phyloP scores from a whole-genome alignment of 2,888 invertebrate genomes.

The Watsonalla cultraria region DNA sequence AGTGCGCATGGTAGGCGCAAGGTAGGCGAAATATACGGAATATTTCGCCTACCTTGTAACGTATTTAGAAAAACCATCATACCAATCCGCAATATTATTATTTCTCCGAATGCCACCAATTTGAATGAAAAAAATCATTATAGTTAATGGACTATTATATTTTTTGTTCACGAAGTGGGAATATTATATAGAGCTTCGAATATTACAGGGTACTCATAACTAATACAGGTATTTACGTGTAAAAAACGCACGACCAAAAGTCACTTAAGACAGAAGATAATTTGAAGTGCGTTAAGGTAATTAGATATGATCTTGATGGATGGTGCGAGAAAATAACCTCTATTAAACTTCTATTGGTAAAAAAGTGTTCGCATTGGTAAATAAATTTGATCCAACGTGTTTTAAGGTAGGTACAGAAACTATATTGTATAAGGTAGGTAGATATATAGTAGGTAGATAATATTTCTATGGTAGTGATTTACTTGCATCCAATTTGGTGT shows the following conservation, averaged over 20 bases:
- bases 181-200: not conserved
- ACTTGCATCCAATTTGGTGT: too few relatives aligned
- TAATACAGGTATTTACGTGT: conserved; percentile 4
- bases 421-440: too few relatives aligned
- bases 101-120: not conserved
- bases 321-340: conserved; percentile 33
- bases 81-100: not conserved
- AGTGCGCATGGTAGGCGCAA: too few relatives aligned
- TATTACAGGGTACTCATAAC: not conserved
- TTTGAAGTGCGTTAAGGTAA: conserved; percentile 45
- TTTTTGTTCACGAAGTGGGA: not conserved
- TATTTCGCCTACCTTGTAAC: not conserved
- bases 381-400: conserved; percentile 22
- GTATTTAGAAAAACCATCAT: not conserved
- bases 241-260: conserved; percentile 16
- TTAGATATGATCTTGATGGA: conserved; percentile 51
- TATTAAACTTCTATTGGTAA: conserved; percentile 14
- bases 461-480: too few relatives aligned
- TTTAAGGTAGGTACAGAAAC: too few relatives aligned
- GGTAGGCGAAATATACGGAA: too few relatives aligned
- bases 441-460: too few relatives aligned
- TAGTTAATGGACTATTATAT: not conserved
- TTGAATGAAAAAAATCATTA: not conserved
- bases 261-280: conserved; percentile 30
- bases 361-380: conserved; percentile 24